Conservation (phyloP, 2,888 invertebrate genomes). For the Anagyrus pseudococci region DNA sequence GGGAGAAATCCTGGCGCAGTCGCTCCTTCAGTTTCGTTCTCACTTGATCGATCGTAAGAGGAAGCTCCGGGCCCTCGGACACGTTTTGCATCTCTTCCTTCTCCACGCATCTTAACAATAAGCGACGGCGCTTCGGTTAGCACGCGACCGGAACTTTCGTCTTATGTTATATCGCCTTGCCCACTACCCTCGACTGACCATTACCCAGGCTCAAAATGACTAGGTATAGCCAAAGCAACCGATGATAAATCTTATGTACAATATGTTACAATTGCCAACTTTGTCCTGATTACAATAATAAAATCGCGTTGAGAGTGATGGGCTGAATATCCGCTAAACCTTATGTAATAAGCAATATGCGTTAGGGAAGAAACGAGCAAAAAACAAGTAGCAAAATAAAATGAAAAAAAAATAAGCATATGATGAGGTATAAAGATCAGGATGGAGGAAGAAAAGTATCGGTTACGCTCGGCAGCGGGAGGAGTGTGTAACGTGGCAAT, state of each 20-base stretch:
- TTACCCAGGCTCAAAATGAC: too few species aligned
- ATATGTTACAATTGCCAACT: too few species aligned
- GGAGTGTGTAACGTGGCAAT: background rate
- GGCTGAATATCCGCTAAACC: too few species aligned
- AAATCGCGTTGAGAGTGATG: too few species aligned
- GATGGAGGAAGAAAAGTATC: slow-evolving; percentile 11
- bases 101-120: slow-evolving; percentile 62
- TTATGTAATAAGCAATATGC: too few species aligned
- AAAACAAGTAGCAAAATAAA: too few species aligned
- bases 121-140: background rate
- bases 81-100: slow-evolving; percentile 64
- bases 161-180: background rate
- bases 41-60: slow-evolving; percentile 57
- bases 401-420: background rate
- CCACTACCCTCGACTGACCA: too few species aligned
- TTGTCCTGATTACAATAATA: too few species aligned
- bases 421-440: too few species aligned
- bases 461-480: background rate
- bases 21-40: slow-evolving; percentile 53
- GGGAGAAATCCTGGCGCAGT: slow-evolving; percentile 56
- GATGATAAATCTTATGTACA: too few species aligned
- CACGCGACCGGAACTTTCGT: background rate
- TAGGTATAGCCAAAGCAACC: too few species aligned
- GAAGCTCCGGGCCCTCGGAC: slow-evolving; percentile 60
- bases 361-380: too few species aligned